These are phyloP conservation scores for Trimorus sp. DNA, from an alignment of 2,888 invertebrate genomes.

Conservation along the genomic window DNA sequence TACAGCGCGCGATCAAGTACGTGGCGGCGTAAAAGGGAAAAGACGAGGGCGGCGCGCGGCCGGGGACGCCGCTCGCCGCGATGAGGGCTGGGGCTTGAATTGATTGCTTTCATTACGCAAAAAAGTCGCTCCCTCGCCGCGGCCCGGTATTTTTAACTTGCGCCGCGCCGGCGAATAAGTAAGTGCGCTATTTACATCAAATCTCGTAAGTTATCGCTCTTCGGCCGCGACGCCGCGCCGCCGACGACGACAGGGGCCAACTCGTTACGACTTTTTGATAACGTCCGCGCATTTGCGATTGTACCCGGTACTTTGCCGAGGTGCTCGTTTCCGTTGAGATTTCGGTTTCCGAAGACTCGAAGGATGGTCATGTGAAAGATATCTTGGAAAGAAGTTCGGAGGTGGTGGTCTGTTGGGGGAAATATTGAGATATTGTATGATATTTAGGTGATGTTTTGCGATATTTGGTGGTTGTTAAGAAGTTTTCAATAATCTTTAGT, in stretches of 20 bases:
- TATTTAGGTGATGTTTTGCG: too few species aligned
- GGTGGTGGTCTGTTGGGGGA: too few species aligned
- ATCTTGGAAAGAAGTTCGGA: too few species aligned
- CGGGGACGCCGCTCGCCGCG: slow-evolving; percentile 69
- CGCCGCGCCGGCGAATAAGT: slow-evolving; percentile 77
- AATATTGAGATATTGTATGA: too few species aligned
- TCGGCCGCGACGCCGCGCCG: slow-evolving; percentile 33
- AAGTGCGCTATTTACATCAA: slow-evolving; percentile 81
- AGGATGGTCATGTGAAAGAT: too few species aligned
- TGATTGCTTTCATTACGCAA: slow-evolving; percentile 81
- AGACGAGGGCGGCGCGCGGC: slow-evolving; percentile 33
- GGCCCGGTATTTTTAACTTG: slow-evolving; percentile 65
- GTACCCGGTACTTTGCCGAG: too few species aligned
- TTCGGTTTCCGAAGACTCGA: too few species aligned
- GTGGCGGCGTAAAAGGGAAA: slow-evolving; percentile 45
- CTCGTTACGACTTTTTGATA: slow-evolving; percentile 60
- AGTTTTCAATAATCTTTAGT: too few species aligned
- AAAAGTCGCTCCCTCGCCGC: slow-evolving; percentile 74
- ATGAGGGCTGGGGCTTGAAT: slow-evolving; percentile 73
- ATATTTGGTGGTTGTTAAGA: too few species aligned
- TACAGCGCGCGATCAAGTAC: slow-evolving; percentile 57
- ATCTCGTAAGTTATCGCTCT: slow-evolving; percentile 75
- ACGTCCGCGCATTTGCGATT: slow-evolving; percentile 13
- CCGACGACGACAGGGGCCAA: slow-evolving; percentile 42
- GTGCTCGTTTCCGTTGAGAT: too few species aligned